Base-by-base conservation (phyloP, 2,797 vertebrate genomes). In the Muraenolepis orangiensis region DNA sequence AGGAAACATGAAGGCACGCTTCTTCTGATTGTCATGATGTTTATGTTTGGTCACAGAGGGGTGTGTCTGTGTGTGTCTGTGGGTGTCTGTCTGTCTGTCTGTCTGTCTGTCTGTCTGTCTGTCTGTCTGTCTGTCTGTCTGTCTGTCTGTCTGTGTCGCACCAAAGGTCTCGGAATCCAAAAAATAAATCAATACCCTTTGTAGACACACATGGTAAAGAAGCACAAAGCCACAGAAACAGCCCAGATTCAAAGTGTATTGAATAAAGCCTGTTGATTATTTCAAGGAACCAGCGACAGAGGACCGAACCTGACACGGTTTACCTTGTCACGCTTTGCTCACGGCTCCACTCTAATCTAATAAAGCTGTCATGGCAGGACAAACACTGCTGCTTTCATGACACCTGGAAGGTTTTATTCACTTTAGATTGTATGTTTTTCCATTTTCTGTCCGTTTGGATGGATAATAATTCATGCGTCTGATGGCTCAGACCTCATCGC, bases 261-360 rank as follows among this genome's bases (percentile, higher is more conserved):
- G 51, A 57, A 57, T 57, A 23, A 57, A 57, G 51, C 51, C 20
- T 57, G 51, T 57, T 57, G 51, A 57, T n/a, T 23, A 23, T 23
- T 57, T 57, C 20, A 23, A 57, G 51, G 51, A 57, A 57, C 10
- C 20, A 23, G 1, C 1, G 20, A n/a, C 8, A n/a, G 51, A 8
- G 20, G n/a, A 57, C 20, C 6, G 51, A n/a, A 10, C 18, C 32
- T 8, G 32, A n/a, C n/a, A n/a, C n/a, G n/a, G n/a, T n/a, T n/a
- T n/a, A n/a, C n/a, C n/a, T n/a, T n/a, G n/a, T n/a, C n/a, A n/a
- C n/a, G n/a, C n/a, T n/a, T n/a, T n/a, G n/a, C n/a, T n/a, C n/a
- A n/a, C n/a, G n/a, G n/a, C 8, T 20, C 20, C 18, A 20, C 57
- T 8, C 8, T 69, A 80, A 83, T 79, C 85, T 82, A 86, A 78